Conservation (phyloP, 2,888 invertebrate species). For the Patella caerulea region DNA sequence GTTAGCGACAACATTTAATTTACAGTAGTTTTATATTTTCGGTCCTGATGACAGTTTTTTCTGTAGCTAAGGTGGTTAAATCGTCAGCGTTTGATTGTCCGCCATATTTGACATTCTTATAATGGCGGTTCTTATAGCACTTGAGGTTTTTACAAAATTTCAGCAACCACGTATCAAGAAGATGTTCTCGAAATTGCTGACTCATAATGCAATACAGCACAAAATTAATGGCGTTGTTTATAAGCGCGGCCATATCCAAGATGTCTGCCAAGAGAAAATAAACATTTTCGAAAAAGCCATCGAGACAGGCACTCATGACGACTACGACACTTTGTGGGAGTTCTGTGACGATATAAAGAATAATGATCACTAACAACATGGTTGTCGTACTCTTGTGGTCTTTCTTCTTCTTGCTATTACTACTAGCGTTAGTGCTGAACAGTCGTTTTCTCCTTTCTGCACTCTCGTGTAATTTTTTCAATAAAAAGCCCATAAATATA, state of each 20-base stretch:
- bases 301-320: slow-evolving; percentile 84
- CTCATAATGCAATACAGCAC: slow-evolving; percentile 95
- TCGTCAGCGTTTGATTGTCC: background rate
- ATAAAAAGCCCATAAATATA: slow-evolving; percentile 74
- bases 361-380: slow-evolving; percentile 82
- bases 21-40: background rate
- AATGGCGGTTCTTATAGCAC: background rate
- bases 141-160: background rate
- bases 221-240: slow-evolving; percentile 94
- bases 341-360: slow-evolving; percentile 89
- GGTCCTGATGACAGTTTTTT: background rate
- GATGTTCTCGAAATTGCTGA: slow-evolving; percentile 83
- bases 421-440: slow-evolving; percentile 25
- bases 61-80: background rate
- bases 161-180: slow-evolving; percentile 73
- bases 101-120: background rate
- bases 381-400: slow-evolving; percentile 83
- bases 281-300: slow-evolving; percentile 77
- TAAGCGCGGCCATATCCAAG: slow-evolving; percentile 89
- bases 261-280: slow-evolving; percentile 80
- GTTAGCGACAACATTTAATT: no score
- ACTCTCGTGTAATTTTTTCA: slow-evolving; percentile 67
- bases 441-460: slow-evolving; percentile 35
- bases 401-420: slow-evolving; percentile 38
- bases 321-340: slow-evolving; percentile 85